A percentile compares a stretch with the other conserved stretches of the same genome.
phyloP scores from a whole-genome alignment of 2,113 vertebrate species.

The Pipra filicauda region DNA sequence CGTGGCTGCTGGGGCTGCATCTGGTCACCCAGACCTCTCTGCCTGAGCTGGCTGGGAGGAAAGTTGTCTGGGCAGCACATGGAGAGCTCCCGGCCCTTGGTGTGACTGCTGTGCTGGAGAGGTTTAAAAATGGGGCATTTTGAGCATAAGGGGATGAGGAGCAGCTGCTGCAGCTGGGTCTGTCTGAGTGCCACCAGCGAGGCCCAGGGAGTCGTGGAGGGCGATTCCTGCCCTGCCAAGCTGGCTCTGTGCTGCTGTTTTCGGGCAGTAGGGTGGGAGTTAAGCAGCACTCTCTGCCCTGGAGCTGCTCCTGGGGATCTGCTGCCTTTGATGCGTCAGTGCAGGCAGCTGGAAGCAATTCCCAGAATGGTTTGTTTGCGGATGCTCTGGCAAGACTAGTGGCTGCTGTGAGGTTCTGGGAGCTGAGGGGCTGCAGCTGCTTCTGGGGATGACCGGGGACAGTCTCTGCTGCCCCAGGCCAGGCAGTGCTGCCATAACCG shows the following conservation, averaged over 20 bases:
- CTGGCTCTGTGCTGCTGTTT: not conserved
- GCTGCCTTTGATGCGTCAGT: not conserved
- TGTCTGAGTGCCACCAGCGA: fast-evolving
- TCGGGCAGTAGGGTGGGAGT: not conserved
- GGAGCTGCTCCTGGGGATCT: not conserved
- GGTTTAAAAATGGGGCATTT: not conserved
- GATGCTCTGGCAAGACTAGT: not conserved
- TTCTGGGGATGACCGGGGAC: not conserved
- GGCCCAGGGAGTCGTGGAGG: fast-evolving
- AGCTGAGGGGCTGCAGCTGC: fast-evolving
- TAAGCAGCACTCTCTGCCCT: not conserved
- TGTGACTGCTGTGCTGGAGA: fast-evolving
- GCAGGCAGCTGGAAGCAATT: not conserved
- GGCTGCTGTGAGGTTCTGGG: not conserved
- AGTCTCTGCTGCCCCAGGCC: not conserved
- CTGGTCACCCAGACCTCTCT: not conserved
- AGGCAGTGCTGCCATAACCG: not conserved
- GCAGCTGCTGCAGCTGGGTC: not conserved
- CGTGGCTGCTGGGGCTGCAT: not conserved
- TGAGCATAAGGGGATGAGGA: not conserved
- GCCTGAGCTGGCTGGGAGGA: not conserved
- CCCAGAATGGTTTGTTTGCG: not conserved
- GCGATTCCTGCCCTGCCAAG: fast-evolving
- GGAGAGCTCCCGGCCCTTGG: fast-evolving
- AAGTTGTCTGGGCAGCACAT: not conserved